Conservation (phyloP, 64 coral and sea anemone genomes). For the Porites lutea region DNA sequence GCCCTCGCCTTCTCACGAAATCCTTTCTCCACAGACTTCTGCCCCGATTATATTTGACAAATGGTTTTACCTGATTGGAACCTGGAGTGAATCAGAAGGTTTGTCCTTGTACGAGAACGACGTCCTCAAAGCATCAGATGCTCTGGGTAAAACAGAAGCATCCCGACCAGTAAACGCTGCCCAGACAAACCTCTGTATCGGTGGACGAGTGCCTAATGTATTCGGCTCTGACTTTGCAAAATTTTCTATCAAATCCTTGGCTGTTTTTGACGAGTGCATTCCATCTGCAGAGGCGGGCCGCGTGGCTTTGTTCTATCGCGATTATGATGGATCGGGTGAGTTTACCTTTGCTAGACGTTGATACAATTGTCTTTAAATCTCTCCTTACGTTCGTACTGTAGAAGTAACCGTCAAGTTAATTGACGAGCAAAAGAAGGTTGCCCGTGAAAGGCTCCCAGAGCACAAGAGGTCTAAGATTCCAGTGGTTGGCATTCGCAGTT, state of each 20-base stretch:
- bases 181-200: constrained; percentile 82
- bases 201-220: constrained; percentile 73
- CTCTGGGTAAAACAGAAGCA: constrained; percentile 34
- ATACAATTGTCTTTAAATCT: background rate
- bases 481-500: too few relatives aligned
- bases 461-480: too few relatives aligned
- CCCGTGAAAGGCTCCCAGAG: too few relatives aligned
- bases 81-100: constrained; percentile 81
- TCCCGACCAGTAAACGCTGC: constrained; percentile 36
- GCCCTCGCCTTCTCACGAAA: too few relatives aligned
- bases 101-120: constrained; percentile 70
- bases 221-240: constrained; percentile 70
- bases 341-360: background rate
- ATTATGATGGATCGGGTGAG: constrained; percentile 29
- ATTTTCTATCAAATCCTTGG: constrained; percentile 80
- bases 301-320: constrained; percentile 63
- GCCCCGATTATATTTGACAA: constrained; percentile 18
- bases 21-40: constrained; percentile 26
- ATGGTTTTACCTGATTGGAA: constrained; percentile 74
- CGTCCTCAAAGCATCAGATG: constrained; percentile 40
- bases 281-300: constrained; percentile 29
- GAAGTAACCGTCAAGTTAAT: too few relatives aligned
- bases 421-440: too few relatives aligned
- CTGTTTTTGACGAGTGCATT: constrained; percentile 79
- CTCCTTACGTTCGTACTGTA: background rate